These are phyloP conservation scores for Sarcoramphus papa DNA, from an alignment of 2,797 vertebrate genomes.

Conservation along the genomic window DNA sequence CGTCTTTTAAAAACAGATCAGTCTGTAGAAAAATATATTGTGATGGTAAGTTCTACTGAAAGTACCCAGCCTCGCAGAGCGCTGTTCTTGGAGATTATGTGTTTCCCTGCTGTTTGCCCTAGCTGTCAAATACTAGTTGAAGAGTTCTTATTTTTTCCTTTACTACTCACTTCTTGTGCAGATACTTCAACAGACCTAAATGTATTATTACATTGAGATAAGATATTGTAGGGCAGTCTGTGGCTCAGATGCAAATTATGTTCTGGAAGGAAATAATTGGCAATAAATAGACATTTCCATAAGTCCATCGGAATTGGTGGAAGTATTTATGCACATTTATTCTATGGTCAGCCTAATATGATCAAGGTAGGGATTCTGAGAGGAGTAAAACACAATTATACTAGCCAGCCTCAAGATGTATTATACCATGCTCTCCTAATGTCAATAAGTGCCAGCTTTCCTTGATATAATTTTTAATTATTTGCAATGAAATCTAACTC, in stretches of 20 bases:
- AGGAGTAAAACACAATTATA: neutral
- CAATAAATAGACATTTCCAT: neutral
- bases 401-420: neutral
- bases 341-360: neutral
- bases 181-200: neutral
- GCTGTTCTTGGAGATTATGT: neutral
- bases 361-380: neutral
- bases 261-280: neutral
- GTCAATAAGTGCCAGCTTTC: neutral
- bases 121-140: neutral
- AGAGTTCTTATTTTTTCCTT: neutral
- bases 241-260: neutral
- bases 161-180: neutral
- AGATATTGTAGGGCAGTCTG: neutral
- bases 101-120: neutral
- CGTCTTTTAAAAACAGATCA: neutral
- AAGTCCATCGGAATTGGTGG: neutral
- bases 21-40: neutral
- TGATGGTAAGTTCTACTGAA: neutral
- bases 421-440: neutral
- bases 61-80: neutral
- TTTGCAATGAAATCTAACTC: neutral
- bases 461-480: neutral
- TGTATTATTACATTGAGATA: neutral
- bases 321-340: neutral